These are phyloP conservation scores for Actias luna DNA, from an alignment of 2,888 invertebrate species.

Conservation along the genomic window DNA sequence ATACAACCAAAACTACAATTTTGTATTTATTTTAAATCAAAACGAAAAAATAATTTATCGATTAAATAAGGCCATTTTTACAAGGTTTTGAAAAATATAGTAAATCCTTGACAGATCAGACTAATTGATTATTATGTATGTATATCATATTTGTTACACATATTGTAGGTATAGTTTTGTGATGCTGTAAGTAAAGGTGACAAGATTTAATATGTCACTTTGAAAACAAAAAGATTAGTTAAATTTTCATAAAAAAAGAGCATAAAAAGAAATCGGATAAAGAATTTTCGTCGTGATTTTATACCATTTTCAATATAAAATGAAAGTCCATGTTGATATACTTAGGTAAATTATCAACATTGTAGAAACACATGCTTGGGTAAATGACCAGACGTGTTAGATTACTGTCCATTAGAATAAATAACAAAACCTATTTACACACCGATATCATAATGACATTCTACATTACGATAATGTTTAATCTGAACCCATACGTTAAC, in stretches of 20 bases:
- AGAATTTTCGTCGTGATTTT: not conserved
- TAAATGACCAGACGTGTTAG: not conserved
- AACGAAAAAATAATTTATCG: no score
- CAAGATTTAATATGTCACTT: no score
- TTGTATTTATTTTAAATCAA: no score
- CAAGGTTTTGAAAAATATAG: no score
- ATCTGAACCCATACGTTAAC: conserved; percentile 27
- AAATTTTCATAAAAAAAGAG: not conserved
- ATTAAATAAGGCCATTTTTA: no score
- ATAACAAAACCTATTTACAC: conserved; percentile 5
- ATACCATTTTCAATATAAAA: not conserved
- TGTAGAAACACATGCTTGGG: not conserved
- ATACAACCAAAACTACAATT: not conserved
- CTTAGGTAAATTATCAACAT: not conserved
- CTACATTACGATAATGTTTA: conserved; percentile 28
- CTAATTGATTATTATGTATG: no score
- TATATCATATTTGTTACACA: no score
- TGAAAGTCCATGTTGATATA: not conserved
- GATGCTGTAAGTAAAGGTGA: no score
- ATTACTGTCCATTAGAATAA: not conserved
- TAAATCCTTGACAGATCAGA: no score
- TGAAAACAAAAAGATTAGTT: not conserved
- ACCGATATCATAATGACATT: conserved; percentile 23
- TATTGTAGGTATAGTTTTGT: no score
- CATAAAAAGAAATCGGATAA: not conserved